Percentiles rank a stretch among this genome's conserved stretches.
Evolutionary conservation across 2,888 invertebrate genomes (phyloP).

Genomic region (Idaea dimidiata): DNA sequence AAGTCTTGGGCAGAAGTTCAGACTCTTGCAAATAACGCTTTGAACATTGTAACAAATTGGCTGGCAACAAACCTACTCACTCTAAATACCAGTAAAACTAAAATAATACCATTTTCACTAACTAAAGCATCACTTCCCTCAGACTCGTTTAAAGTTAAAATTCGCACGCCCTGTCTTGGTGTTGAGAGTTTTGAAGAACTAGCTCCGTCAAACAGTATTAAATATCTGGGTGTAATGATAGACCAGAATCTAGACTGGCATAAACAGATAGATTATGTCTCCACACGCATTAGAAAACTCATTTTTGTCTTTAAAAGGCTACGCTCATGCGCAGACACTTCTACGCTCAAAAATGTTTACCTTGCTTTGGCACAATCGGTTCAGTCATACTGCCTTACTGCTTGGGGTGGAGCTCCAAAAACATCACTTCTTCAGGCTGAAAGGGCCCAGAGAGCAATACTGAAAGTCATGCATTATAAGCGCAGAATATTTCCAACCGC

Average conservation of each 20-base stretch:
- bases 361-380: too few relatives aligned
- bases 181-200: neutral
- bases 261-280: neutral
- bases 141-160: neutral
- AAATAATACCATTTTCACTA: neutral
- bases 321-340: too few relatives aligned
- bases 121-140: neutral
- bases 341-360: too few relatives aligned
- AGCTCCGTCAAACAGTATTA: neutral
- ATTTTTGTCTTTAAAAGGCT: too few relatives aligned
- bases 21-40: neutral
- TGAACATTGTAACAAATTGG: slow-evolving; percentile 1
- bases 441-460: neutral
- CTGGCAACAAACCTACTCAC: slow-evolving; percentile 2
- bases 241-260: neutral
- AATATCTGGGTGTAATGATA: slow-evolving; percentile 3
- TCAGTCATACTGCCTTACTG: too few relatives aligned
- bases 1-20: neutral
- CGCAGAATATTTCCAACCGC: neutral
- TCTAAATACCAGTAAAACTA: slow-evolving; percentile 2
- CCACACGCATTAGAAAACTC: too few relatives aligned
- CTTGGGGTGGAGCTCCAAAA: neutral
- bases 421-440: neutral
- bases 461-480: neutral
- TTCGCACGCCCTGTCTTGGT: neutral